Conservation (phyloP, 2,797 vertebrate genomes). For the Phoeniculus purpureus region DNA sequence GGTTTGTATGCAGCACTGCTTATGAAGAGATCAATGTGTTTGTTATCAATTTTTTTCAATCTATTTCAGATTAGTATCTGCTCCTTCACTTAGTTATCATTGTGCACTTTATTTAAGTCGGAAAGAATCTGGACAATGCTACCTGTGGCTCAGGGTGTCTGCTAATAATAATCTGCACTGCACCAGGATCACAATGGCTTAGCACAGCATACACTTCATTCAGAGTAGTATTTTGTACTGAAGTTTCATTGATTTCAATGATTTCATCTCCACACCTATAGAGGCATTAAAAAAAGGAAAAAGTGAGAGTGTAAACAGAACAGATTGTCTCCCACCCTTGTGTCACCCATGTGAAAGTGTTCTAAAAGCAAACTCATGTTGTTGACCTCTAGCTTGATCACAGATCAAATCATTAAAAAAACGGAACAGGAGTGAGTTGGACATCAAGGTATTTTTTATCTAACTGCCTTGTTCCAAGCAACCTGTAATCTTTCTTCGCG, state of each 20-base stretch:
- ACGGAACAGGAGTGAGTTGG: neutral
- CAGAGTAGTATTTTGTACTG: conserved; percentile 88
- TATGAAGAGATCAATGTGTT: neutral
- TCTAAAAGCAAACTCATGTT: neutral
- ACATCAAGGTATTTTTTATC: neutral
- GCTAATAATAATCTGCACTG: conserved; percentile 89
- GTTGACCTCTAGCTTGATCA: neutral
- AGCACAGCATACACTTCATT: conserved; percentile 89
- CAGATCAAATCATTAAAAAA: neutral
- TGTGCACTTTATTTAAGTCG: neutral
- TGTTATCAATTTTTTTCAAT: neutral
- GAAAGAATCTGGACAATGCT: neutral
- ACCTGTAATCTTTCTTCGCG: neutral
- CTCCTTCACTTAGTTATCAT: neutral
- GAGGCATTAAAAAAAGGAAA: neutral
- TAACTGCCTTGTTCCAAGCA: neutral
- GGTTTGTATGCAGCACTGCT: neutral
- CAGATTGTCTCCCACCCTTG: neutral
- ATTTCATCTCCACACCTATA: conserved; percentile 93
- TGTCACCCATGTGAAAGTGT: neutral
- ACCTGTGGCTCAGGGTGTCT: conserved; percentile 94
- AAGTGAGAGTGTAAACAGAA: neutral
- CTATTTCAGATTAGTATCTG: neutral
- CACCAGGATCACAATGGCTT: conserved; percentile 88
- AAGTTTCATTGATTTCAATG: conserved; percentile 88